These are phyloP conservation scores for Caerostris darwini DNA, from an alignment of 1,140 invertebrate genomes.

Conservation along the genomic window DNA sequence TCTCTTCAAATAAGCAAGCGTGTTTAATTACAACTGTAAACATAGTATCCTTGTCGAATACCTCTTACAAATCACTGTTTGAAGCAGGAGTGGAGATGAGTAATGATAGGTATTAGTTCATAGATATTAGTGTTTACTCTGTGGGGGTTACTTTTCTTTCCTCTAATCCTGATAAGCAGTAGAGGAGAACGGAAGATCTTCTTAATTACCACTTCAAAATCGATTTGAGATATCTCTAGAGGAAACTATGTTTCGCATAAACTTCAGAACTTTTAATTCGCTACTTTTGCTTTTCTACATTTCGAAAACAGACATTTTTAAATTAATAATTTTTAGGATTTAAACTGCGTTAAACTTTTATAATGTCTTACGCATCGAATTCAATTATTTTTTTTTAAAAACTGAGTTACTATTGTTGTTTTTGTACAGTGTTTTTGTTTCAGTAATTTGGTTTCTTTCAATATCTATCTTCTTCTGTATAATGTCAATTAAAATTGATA, in stretches of 20 bases:
- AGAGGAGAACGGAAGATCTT: constrained; percentile 27
- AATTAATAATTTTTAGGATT: background rate
- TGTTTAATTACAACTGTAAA: constrained; percentile 37
- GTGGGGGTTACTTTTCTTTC: background rate
- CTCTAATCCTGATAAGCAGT: constrained; percentile 22
- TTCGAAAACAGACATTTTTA: background rate
- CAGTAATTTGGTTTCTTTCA: too few relatives aligned
- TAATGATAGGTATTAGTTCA: constrained; percentile 31
- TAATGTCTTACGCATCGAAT: too few relatives aligned
- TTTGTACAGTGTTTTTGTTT: too few relatives aligned
- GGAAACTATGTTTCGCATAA: background rate
- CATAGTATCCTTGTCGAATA: background rate
- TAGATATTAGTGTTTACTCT: constrained; percentile 24
- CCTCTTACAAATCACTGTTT: background rate
- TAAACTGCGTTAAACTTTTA: background rate
- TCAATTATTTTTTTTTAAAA: too few relatives aligned
- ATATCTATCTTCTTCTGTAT: too few relatives aligned
- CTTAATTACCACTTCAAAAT: constrained; percentile 22
- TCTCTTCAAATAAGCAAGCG: constrained; percentile 27
- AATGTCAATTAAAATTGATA: too few relatives aligned
- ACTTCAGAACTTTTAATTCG: constrained; percentile 2
- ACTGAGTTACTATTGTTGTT: too few relatives aligned
- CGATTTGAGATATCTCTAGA: background rate
- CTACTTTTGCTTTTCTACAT: background rate
- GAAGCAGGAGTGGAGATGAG: background rate